Evolutionary conservation across 2,113 vertebrate genomes (phyloP), one percentile per base, ranked within the genome.

Genomic region (Himantopus leucocephalus): DNA sequence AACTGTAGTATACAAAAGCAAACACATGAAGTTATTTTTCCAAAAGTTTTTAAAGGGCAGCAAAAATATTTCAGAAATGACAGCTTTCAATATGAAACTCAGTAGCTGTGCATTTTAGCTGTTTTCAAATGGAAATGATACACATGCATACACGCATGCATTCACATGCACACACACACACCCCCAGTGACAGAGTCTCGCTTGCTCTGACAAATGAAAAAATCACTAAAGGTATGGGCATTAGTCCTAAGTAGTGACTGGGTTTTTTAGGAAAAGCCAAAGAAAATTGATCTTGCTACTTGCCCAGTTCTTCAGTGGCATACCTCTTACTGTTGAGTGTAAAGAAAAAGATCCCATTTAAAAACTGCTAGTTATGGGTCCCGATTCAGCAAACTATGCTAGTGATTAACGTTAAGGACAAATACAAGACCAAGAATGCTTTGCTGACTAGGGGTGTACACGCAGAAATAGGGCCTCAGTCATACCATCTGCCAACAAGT

Each of bases 371-470:
- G 18, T 72, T 82, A 60, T 21, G 39, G 27, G 3, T 6, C 32
- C 17, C 48, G 1, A 1, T 75, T 60, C 9, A 1, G 32, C 17
- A 48, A 74, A 53, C 21, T 5, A 19, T 4, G 0, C 72, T 66
- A 78, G 19, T 63, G 37, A 37, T 50, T 79, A 66, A 73, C 7
- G 1, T 21, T 53, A 63, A 32, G 24, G 37, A 35, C 32, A 86
- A 83, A 85, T 34, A 6, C 22, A 72, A 88, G 20, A 11, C 9
- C 12, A 82, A 32, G 29, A 52, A 67, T 71, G 24, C 19, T 79
- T 71, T 79, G 12, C 45, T 77, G 52, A 35, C 9, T 73, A 22
- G 9, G 10, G 32, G 3, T 58, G 90, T 90, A 24, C 29, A 37
- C 3, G 29, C 16, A 50, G 88, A 74, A 74, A 53, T 2, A 50